Base-by-base conservation (phyloP, 2,888 invertebrate genomes). In the Cheilosia vernalis region DNA sequence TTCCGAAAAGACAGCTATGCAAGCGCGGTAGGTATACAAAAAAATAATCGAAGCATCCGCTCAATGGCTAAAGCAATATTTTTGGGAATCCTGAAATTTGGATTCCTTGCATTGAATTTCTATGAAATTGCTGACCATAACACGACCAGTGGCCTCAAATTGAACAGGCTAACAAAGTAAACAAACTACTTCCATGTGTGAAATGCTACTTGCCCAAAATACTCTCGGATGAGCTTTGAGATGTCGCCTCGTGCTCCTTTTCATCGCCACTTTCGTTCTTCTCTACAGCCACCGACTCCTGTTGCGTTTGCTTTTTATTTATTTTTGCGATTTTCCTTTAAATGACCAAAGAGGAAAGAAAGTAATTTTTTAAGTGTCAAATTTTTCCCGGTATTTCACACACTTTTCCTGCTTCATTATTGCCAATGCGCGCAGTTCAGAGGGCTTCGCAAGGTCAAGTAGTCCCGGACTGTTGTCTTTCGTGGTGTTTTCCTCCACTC, bases 371-470 rank as follows among this genome's bases (percentile, higher is more conserved):
- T 42, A n/a, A 37, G 9, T 9, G 9, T 30, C 9, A 4, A 4
- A 30, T 30, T 33, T 40, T 13, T 17, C 1, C 47, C 6, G 5
- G 27, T 27, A 42, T 4, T 33, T 42, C 15, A 15, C 19, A 24
- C 88, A 90, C 90, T 90, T 90, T 90, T 91, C 90, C 81, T 91
- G 90, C 88, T 91, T 91, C 87, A 90, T 21, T 24, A 76, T 51
- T n/a, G 81, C 81, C 6, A 85, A 40, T 15, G 85, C 76, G 87
- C 92, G 90, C 88, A 92, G 91, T 89, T 92, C 92, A 79, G 92
- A 92, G 86, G 92, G 92, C 85, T 89, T 90, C 66, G 92, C 90
- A 78, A 91, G 90, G 87, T 92, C 92, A 84, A 92, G 88, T 76
- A 92, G 88, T 64, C 91, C 91, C 58, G 89, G 90, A 2, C 88